A percentile compares a stretch with the other conserved stretches of the same genome.
Conservation (phyloP, 2,888 invertebrate species). For the Microctonus aethiopoides region DNA sequence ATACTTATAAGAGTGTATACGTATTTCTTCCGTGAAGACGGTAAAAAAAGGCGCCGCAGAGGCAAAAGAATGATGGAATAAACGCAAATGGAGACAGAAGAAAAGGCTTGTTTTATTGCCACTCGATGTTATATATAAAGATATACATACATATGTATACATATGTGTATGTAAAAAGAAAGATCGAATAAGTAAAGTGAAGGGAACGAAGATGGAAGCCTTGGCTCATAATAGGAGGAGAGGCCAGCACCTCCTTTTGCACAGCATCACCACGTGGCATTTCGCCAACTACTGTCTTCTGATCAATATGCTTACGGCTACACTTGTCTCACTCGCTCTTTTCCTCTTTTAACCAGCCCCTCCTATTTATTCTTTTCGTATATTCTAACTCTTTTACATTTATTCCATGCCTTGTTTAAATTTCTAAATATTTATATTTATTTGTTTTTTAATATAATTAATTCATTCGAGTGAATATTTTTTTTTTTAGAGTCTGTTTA, state of each 20-base stretch:
- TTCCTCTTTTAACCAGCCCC: background rate
- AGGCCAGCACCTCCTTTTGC: conserved; percentile 58
- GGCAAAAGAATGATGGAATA: background rate
- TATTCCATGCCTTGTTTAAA: background rate
- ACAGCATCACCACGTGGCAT: conserved; percentile 63
- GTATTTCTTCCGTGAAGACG: conserved; percentile 1
- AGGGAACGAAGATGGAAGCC: conserved; percentile 62
- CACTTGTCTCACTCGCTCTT: conserved; percentile 44
- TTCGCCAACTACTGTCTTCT: conserved; percentile 67
- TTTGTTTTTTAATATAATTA: background rate
- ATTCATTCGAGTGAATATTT: too few relatives aligned
- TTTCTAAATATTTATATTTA: background rate
- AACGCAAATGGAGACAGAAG: background rate
- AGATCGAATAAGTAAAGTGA: conserved; percentile 23
- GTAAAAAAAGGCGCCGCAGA: background rate
- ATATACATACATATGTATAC: too few relatives aligned
- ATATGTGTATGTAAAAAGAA: too few relatives aligned
- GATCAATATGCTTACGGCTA: conserved; percentile 66
- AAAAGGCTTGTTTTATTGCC: conserved; percentile 21
- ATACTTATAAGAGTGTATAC: too few relatives aligned
- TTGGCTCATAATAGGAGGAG: conserved; percentile 66
- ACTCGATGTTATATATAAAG: background rate
- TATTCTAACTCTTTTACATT: background rate
- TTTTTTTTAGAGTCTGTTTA: too few relatives aligned
- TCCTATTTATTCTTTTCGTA: conserved; percentile 5